These are phyloP conservation scores for Uropetala carovei DNA, from an alignment of 2,888 invertebrate species.

Conservation along the genomic window DNA sequence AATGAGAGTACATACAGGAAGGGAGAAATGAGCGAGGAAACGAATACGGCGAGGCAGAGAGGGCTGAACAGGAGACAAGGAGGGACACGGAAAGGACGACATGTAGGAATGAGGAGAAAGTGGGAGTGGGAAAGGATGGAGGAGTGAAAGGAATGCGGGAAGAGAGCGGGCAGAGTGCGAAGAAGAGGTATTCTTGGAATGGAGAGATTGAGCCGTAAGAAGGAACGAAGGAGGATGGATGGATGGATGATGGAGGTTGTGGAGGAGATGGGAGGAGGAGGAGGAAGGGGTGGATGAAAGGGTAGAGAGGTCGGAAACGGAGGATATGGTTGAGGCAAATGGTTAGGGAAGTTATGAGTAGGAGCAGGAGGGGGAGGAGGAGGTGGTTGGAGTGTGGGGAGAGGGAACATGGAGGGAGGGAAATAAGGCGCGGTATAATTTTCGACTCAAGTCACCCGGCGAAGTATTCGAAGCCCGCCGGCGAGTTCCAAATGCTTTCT, in stretches of 20 bases:
- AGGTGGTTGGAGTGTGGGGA: background rate
- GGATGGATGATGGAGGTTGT: background rate
- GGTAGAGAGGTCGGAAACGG: background rate
- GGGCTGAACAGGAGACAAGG: too few species aligned
- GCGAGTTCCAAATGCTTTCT: slow-evolving; percentile 46
- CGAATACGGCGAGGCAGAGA: too few species aligned
- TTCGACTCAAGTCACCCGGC: slow-evolving; percentile 38
- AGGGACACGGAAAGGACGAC: background rate
- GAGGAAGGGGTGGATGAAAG: background rate
- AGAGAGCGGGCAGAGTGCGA: background rate
- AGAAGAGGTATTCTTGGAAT: background rate
- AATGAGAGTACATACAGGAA: too few species aligned
- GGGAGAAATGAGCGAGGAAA: too few species aligned
- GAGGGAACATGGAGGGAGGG: background rate
- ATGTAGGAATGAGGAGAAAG: background rate
- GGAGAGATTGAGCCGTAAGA: background rate
- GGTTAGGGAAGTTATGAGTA: background rate
- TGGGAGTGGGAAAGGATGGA: background rate
- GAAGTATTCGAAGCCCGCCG: slow-evolving; percentile 38
- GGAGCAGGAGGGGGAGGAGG: background rate
- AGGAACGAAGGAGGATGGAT: background rate
- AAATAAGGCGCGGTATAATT: slow-evolving; percentile 28
- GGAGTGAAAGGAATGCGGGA: background rate
- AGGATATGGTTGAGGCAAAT: background rate
- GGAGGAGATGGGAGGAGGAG: background rate